Evolutionary conservation across 2,797 vertebrate genomes (phyloP).

Genomic region (Xiphorhynchus erythropygius): DNA sequence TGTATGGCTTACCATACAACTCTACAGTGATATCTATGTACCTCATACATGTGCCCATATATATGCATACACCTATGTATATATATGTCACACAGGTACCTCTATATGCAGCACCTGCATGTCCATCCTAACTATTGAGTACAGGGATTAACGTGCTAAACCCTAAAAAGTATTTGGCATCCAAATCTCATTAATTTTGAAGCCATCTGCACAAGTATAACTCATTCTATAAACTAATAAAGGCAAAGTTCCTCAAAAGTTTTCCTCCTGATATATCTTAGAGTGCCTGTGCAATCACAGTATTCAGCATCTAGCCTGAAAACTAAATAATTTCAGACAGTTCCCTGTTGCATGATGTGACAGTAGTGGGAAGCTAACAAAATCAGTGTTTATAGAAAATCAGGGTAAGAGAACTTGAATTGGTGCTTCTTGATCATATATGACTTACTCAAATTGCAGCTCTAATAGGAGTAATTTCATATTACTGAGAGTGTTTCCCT

Average conservation of each 20-base stretch:
- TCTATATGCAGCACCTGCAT: background rate
- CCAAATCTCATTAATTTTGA: background rate
- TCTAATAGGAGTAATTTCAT: background rate
- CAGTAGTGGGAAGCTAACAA: background rate
- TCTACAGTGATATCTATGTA: background rate
- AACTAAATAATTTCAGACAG: background rate
- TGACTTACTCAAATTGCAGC: background rate
- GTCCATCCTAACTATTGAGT: background rate
- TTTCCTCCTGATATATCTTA: background rate
- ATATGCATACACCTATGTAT: no score
- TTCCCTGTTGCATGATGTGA: background rate
- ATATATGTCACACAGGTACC: fast-evolving
- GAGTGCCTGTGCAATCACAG: background rate
- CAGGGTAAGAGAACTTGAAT: background rate
- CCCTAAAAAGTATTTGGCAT: background rate
- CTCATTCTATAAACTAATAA: background rate
- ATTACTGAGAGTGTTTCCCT: background rate
- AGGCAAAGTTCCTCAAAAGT: background rate
- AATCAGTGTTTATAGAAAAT: constrained; percentile 1
- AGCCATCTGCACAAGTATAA: background rate
- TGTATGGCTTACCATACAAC: background rate
- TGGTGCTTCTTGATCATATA: background rate
- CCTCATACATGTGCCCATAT: background rate
- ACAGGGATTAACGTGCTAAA: background rate
- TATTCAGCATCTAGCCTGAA: background rate